Evolutionary conservation across 1,140 invertebrate species (phyloP).

Genomic region (Philotrypesis tridentata): DNA sequence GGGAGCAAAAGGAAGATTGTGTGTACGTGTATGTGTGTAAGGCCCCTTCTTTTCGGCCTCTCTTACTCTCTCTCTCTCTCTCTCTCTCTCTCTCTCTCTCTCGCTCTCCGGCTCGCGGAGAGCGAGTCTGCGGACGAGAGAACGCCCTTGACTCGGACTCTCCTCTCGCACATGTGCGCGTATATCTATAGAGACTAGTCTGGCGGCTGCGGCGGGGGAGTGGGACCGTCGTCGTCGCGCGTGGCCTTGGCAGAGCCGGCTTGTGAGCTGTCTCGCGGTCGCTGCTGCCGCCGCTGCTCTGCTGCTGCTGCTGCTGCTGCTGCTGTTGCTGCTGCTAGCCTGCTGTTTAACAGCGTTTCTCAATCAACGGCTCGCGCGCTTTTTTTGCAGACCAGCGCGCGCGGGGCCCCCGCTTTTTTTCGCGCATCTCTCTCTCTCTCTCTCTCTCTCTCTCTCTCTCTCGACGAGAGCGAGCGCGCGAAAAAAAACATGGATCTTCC

Average conservation of each 20-base stretch:
- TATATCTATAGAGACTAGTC: neutral
- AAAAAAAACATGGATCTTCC: too few species aligned
- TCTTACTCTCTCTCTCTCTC: conserved; percentile 43
- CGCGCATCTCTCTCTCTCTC: too few species aligned
- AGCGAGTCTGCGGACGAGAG: conserved; percentile 51
- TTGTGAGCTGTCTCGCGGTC: conserved; percentile 61
- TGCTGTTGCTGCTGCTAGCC: neutral
- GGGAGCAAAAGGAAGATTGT: conserved; percentile 27
- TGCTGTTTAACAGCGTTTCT: conserved; percentile 65
- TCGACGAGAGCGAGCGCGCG: too few species aligned
- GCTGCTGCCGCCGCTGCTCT: too few species aligned
- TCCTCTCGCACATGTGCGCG: neutral
- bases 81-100: too few species aligned
- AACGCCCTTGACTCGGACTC: conserved; percentile 70
- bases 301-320: too few species aligned
- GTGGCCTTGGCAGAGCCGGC: conserved; percentile 68
- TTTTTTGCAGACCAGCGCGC: conserved; percentile 23
- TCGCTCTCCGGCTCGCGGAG: too few species aligned
- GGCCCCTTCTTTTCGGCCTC: conserved; percentile 50
- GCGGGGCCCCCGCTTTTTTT: too few species aligned
- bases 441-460: too few species aligned
- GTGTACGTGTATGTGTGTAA: neutral
- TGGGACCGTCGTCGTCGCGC: conserved; percentile 56
- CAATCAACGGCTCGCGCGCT: conserved; percentile 57
- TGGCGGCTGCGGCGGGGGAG: conserved; percentile 61